Evolutionary conservation across 2,797 vertebrate species (phyloP).

Genomic region (Halcyon badia): DNA sequence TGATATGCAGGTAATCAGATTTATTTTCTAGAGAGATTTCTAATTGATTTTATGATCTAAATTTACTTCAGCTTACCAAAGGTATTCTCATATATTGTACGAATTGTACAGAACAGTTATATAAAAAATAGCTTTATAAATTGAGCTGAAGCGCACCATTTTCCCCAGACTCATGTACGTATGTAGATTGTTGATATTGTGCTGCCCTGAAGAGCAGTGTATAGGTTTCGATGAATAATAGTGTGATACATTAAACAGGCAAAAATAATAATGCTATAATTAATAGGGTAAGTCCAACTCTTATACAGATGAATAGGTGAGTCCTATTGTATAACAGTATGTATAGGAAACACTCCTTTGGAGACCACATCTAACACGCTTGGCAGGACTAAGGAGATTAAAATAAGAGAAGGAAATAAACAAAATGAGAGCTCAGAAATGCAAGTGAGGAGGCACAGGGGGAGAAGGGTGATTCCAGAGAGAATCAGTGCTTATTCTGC

Average conservation of each 20-base stretch:
- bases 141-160: not conserved
- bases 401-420: constrained; percentile 47
- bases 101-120: not conserved
- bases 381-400: constrained; percentile 62
- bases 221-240: not conserved
- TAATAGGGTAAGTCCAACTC: constrained; percentile 13
- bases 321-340: not conserved
- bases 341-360: constrained; percentile 17
- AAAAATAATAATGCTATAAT: constrained; percentile 47
- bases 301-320: constrained; percentile 3
- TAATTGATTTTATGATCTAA: not conserved
- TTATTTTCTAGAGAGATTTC: not conserved
- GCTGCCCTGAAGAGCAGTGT: not conserved
- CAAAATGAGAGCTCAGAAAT: constrained; percentile 25
- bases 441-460: not conserved
- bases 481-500: constrained; percentile 9
- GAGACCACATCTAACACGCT: not conserved
- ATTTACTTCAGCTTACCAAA: not conserved
- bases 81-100: not conserved
- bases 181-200: not conserved
- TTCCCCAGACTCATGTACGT: not conserved
- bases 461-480: not conserved
- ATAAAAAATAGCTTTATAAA: not conserved
- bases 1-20: not conserved
- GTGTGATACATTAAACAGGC: not conserved